phyloP scores from a whole-genome alignment of 2,888 invertebrate species.

The Leucophora obtusa region DNA sequence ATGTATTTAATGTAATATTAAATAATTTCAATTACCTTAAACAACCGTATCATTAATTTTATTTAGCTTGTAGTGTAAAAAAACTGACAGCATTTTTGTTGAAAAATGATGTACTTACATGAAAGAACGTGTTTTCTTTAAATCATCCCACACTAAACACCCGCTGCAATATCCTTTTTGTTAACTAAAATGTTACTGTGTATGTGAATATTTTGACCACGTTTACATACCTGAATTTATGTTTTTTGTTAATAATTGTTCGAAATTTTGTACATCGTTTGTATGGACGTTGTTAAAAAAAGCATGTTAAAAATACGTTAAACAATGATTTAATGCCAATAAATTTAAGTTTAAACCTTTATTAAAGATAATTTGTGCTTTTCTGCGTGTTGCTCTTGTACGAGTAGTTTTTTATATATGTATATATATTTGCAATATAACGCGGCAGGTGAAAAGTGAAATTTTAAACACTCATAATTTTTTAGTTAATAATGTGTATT shows the following conservation, averaged over 20 bases:
- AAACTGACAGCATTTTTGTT: no score
- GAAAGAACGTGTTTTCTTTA: constrained; percentile 16
- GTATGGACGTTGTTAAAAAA: constrained; percentile 53
- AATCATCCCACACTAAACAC: constrained; percentile 5
- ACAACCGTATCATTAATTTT: no score
- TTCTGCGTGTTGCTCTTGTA: background rate
- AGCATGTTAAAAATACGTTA: constrained; percentile 72
- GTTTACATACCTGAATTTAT: no score
- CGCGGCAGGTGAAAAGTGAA: constrained; percentile 45
- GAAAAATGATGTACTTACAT: background rate
- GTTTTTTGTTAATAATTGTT: constrained; percentile 5
- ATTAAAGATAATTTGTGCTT: constrained; percentile 66
- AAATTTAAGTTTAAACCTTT: constrained; percentile 74
- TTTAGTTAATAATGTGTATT: constrained; percentile 8
- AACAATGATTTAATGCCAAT: constrained; percentile 74
- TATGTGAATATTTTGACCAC: no score
- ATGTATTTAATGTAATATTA: no score
- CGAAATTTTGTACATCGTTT: constrained; percentile 14
- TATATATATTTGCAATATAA: background rate
- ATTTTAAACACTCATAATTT: constrained; percentile 27
- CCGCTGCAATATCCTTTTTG: constrained; percentile 3
- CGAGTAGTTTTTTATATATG: no score
- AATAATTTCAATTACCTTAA: no score
- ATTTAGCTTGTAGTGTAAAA: no score
- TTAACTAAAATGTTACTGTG: no score